phyloP scores from a whole-genome alignment of 1,140 invertebrate genomes.

The Drosophila ficusphila region DNA sequence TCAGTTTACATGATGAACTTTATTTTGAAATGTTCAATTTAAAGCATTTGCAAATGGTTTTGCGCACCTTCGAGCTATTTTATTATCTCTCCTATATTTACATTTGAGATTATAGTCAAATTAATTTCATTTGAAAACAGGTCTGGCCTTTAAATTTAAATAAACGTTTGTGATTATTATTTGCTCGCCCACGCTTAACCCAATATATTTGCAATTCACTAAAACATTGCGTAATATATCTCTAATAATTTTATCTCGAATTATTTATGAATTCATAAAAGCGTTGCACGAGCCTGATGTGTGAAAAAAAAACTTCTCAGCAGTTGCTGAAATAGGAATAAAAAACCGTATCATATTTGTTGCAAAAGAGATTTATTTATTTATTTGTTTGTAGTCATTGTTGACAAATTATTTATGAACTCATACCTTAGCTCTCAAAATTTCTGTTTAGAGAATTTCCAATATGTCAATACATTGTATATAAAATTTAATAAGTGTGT shows the following conservation, averaged over 20 bases:
- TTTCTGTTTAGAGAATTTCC: no score
- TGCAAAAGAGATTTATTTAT: background rate
- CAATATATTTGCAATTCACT: background rate
- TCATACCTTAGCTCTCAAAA: background rate
- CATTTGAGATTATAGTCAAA: constrained; percentile 11
- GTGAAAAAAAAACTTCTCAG: background rate
- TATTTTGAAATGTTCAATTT: background rate
- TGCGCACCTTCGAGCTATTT: background rate
- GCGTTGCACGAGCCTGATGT: background rate
- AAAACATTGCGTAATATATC: background rate
- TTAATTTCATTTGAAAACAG: constrained; percentile 3
- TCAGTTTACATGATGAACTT: no score
- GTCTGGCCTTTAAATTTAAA: background rate
- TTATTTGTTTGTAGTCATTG: background rate
- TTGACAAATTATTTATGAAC: background rate
- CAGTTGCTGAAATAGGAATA: constrained; percentile 13
- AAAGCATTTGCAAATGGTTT: background rate
- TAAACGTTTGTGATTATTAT: background rate
- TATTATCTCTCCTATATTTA: background rate
- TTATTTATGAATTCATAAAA: constrained; percentile 1
- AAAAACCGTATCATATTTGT: constrained; percentile 18
- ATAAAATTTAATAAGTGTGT: no score
- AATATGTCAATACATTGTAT: no score
- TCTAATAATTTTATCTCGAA: background rate
- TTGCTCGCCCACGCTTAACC: background rate